Base-by-base conservation (phyloP, 2,113 vertebrate genomes). In the Urocolius indicus region DNA sequence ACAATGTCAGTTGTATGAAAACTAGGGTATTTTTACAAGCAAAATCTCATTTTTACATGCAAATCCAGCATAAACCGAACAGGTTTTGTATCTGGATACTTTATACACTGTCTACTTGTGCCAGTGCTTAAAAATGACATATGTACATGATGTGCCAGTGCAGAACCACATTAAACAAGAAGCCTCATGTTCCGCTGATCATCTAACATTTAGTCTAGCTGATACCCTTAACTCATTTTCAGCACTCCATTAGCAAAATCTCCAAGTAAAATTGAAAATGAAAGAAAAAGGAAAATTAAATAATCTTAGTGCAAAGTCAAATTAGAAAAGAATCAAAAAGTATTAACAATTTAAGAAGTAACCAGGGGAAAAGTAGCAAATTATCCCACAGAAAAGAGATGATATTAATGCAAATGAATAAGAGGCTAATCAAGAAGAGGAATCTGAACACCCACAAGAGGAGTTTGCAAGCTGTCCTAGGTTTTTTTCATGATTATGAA, bases 381-480 rank as follows among this genome's bases (percentile, higher is more conserved):
- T 93, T 93, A 90, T 83, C 22, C 16, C 21, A 48, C 6, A 52
- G 55, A 75, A 90, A 78, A 78, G 43, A 51, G 11, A 72, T 46
- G 0, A 66, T 79, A 65, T 41, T 73, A 85, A 93, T 59, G 77
- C 11, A 90, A 86, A 45, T 30, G 15, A 93, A 85, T 87, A 88
- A 71, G 29, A 77, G 89, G 49, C 30, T 71, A 84, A 93, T 77
- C 57, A 92, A 78, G 73, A 86, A 61, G 52, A 88, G 52, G 51
- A 93, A 63, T 72, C 24, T 57, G 76, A 93, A 93, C 55, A 90
- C 55, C 72, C 86, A 86, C 88, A 90, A 90, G 75, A 95, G 18
- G 78, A 93, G 34, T 67, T 93, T 71, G 51, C 59, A 77, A 93
- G 63, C 85, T 78, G 57, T 88, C 65, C 11, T 78, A 21, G 12